Conservation (phyloP, 2,888 invertebrate species). For the Lasioglossum zephyrum region DNA sequence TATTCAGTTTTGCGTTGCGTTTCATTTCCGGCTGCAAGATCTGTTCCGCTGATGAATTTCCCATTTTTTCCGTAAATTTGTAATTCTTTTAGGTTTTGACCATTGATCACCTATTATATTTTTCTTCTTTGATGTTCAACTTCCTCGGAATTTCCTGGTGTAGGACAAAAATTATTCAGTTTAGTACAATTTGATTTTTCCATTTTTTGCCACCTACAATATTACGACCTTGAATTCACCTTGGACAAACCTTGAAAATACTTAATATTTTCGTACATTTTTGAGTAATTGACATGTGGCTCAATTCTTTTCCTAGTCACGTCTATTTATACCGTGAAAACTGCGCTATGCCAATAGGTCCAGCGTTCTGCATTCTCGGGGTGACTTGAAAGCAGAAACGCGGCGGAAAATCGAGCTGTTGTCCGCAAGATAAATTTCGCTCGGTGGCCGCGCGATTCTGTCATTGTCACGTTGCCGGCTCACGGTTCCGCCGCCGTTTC, state of each 20-base stretch:
- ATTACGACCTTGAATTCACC: too few relatives aligned
- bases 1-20: background rate
- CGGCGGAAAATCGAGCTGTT: constrained; percentile 19
- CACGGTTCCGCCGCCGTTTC: constrained; percentile 49
- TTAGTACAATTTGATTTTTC: too few relatives aligned
- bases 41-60: background rate
- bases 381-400: background rate
- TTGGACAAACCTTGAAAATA: too few relatives aligned
- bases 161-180: too few relatives aligned
- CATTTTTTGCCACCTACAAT: too few relatives aligned
- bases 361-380: background rate
- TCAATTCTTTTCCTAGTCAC: background rate
- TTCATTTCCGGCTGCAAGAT: background rate
- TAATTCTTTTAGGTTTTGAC: too few relatives aligned
- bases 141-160: too few relatives aligned
- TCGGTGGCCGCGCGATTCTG: constrained; percentile 16
- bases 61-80: too few relatives aligned
- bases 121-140: too few relatives aligned
- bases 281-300: background rate
- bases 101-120: too few relatives aligned
- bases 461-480: constrained; percentile 49
- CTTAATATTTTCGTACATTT: background rate
- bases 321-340: background rate
- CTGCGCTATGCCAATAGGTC: background rate
- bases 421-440: constrained; percentile 38